Evolutionary conservation across 2,797 vertebrate species (phyloP), one percentile per base, ranked within the genome.

Genomic region (Helicolenus hilgendorfi): DNA sequence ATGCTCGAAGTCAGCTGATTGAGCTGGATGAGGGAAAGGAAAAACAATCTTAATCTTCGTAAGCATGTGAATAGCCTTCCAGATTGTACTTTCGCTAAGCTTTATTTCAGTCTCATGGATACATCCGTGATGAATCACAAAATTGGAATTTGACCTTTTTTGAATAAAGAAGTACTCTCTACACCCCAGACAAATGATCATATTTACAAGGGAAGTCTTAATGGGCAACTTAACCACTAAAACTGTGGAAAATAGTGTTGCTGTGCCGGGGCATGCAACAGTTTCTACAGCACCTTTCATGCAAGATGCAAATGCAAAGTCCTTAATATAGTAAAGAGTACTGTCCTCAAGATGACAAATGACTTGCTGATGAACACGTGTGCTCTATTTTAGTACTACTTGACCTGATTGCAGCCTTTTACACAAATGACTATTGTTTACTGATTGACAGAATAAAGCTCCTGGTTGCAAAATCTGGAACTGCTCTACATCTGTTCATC

Each of bases 351-450:
- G n/a, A 71, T 76, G 65, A 74, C 22, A 53, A 83, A 91, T 77
- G 55, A 36, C 35, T 35, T 41, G 36, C 75, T 83, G 76, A 90
- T 90, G 71, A 83, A 79, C 69, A 53, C 7, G 2, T 83, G 78
- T 49, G 72, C 63, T 77, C 22, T 69, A 56, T 85, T 79, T 76
- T 58, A 83, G 68, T 22, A 29, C 64, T 79, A 79, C 86, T 92
- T 91, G 83, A 86, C 84, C 89, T 88, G 86, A 90, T 86, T 92
- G 55, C 79, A 80, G 59, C 72, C 45, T 82, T 71, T 76, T 18
- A 84, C 71, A 69, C 36, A 83, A 74, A 73, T 41, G 1, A 72
- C 35, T 83, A 11, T 71, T 73, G 41, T 69, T 55, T 14, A 70
- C 41, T 80, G 74, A 84, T 58, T 89, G 62, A 58, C 24, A 59